phyloP scores from a whole-genome alignment of 2,797 vertebrate species.

The Petrocephalus sullivani region DNA sequence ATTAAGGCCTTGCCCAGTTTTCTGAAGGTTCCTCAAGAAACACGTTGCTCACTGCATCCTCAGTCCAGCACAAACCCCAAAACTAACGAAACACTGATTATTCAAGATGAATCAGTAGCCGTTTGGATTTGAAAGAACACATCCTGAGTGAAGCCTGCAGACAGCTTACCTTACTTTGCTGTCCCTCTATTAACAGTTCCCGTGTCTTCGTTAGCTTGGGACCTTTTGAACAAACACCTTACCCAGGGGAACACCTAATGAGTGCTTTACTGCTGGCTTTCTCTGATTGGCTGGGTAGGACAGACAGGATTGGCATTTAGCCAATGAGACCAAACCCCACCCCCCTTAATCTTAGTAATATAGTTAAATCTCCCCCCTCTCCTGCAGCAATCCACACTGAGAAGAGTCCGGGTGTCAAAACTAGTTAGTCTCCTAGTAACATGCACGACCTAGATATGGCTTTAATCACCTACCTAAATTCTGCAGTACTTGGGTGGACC shows the following conservation, averaged over 20 bases:
- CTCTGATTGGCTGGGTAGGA: constrained; percentile 57
- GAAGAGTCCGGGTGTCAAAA: constrained; percentile 28
- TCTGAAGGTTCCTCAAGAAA: background rate
- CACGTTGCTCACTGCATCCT: background rate
- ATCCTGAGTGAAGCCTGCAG: background rate
- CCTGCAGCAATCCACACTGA: constrained; percentile 17
- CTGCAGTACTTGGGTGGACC: background rate
- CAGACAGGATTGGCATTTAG: constrained; percentile 56
- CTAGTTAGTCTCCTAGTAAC: constrained; percentile 25
- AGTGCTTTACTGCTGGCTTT: constrained; percentile 44
- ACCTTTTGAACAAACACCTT: constrained; percentile 61
- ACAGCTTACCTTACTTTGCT: constrained; percentile 45
- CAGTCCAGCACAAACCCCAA: background rate
- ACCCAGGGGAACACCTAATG: constrained; percentile 52
- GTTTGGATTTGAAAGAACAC: background rate
- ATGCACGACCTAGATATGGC: constrained; percentile 27
- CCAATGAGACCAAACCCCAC: constrained; percentile 60
- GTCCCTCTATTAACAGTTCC: constrained; percentile 35
- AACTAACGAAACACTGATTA: background rate
- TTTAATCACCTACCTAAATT: constrained; percentile 24
- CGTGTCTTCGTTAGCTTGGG: constrained; percentile 43
- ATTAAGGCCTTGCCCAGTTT: background rate
- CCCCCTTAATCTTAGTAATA: constrained; percentile 63
- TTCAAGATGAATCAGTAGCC: background rate
- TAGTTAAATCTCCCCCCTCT: constrained; percentile 57